Evolutionary conservation across 2,113 vertebrate species (phyloP), one percentile per base, ranked within the genome.

Genomic region (Rynchops niger): DNA sequence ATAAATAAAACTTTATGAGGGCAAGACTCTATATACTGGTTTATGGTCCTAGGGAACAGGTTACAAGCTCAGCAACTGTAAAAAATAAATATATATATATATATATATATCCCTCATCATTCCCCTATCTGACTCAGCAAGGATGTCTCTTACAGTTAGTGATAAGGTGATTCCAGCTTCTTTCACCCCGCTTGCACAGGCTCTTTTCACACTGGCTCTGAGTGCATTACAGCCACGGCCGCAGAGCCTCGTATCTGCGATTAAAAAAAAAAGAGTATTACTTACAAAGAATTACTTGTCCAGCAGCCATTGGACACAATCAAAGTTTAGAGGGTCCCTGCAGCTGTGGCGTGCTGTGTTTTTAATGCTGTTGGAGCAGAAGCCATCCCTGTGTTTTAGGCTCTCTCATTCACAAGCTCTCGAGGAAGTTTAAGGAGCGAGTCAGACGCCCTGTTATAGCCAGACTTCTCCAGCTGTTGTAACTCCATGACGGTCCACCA

Each of bases 61-160:
- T 93, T 84, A 76, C 85, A 53, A 47, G 29, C 73, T 94, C 90
- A 88, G 70, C 61, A 61, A 47, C 66, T n/a, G 52, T 49, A 34
- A 78, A 38, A 21, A 81, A 26, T 42, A 63, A 40, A 53, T 9
- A 69, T 32, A 49, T 7, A 49, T 36, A n/a, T n/a, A n/a, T n/a
- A n/a, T 36, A 12, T 36, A 18, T 5, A n/a, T 29, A 20, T 59
- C 73, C 58, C 59, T 76, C 67, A 47, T 72, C 27, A 9, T 45
- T 56, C 59, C 55, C 67, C 32, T 56, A 15, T 23, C 93, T 83
- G 92, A 72, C 43, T 73, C 93, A 92, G 69, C 88, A 88, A 67
- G 72, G 71, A 42, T 15, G 21, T 59, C 56, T 78, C 59, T 55
- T 26, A 55, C 12, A 4, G 49, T 43, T 27, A 9, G 27, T 4